These are phyloP conservation scores for Cyanoliseus patagonus DNA, from an alignment of 2,113 vertebrate genomes.

Conservation along the genomic window DNA sequence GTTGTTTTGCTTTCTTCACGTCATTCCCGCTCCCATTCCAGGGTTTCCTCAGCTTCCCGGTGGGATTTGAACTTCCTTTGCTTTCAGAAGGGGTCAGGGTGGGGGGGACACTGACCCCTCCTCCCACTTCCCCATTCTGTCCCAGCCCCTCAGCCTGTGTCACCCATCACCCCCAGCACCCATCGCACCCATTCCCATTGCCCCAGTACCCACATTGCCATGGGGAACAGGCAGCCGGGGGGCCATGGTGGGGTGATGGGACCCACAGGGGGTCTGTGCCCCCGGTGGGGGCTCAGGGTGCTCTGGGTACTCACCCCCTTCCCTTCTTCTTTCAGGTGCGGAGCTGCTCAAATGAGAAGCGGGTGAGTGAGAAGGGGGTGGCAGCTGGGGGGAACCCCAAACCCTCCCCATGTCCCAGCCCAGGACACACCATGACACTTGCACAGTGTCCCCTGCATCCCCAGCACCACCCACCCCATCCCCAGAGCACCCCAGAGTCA, in stretches of 20 bases:
- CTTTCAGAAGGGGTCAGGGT: neutral
- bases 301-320: neutral
- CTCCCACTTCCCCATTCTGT: neutral
- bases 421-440: neutral
- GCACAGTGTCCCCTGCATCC: neutral
- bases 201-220: neutral
- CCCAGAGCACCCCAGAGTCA: neutral
- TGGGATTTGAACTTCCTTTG: neutral
- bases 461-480: neutral
- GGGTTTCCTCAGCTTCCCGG: neutral
- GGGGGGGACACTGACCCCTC: neutral
- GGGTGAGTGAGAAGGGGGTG: neutral
- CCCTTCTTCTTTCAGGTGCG: slow-evolving; percentile 48
- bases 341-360: slow-evolving; percentile 56
- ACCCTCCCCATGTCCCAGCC: slow-evolving; percentile 50
- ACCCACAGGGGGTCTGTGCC: rapidly evolving
- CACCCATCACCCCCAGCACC: neutral
- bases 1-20: neutral
- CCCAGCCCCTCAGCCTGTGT: neutral
- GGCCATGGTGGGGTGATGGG: neutral
- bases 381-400: slow-evolving; percentile 12
- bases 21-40: neutral
- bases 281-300: neutral
- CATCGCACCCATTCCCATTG: neutral
- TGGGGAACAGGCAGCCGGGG: neutral